Evolutionary conservation across 2,113 vertebrate genomes (phyloP), one percentile per base, ranked within the genome.

Genomic region (Cairina moschata): DNA sequence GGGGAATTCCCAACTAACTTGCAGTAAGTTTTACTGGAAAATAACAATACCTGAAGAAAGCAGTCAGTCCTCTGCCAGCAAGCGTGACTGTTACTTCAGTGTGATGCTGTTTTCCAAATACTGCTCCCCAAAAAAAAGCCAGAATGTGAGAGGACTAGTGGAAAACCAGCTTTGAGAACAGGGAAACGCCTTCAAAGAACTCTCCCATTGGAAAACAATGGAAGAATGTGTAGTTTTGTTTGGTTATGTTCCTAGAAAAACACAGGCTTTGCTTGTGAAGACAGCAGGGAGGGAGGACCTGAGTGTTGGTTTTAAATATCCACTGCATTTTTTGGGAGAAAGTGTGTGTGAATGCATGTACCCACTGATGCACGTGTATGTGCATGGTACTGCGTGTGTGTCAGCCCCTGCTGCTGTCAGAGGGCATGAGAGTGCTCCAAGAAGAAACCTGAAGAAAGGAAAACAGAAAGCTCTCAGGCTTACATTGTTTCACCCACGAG

Each of bases 311-410:
- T 79, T 80, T 83, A 88, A 72, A 65, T 48, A 15, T 28, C 56
- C 31, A 0, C 18, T 85, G 36, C 9, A 20, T 79, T 75, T 58
- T 29, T 31, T 22, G 62, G 74, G 40, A 44, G 74, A 14, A 28
- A 1, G 1, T 20, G 9, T 23, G 12, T 1, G 26, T 29, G 52
- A 17, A 12, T 40, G 60, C 65, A 1, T 21, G 44, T 40, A 18
- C 6, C 8, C 17, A 5, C n/a, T 22, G 50, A 11, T 62, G 32
- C 4, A 2, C 1, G 0, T 62, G 17, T 6, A 1, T 54, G 55
- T 54, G 46, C 38, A 5, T 11, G 5, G 25, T 25, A 16, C 25
- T 46, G 6, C 23, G 38, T 38, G 20, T 29, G 8, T n/a, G 8
- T 60, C 12, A 82, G 34, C 16, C 4, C 69, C n/a, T 67, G 54